Base-by-base conservation (phyloP, 2,797 vertebrate genomes). In the Emys orbicularis region DNA sequence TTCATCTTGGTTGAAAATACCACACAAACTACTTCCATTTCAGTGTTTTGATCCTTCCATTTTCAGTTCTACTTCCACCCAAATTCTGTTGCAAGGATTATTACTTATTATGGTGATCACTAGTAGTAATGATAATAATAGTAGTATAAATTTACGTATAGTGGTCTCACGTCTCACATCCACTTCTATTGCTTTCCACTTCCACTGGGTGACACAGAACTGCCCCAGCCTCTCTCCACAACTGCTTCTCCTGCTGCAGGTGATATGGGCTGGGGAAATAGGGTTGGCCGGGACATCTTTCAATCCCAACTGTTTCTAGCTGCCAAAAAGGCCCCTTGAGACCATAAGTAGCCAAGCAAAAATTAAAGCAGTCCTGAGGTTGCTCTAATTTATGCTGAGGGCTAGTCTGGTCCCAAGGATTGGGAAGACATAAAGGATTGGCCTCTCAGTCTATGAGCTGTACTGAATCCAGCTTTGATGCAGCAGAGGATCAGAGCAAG, bases 111-210 rank as follows among this genome's bases (percentile, higher is more conserved):
- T 0, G 3, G 27, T 34, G n/a, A 25, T 21, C 27, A 23, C 11
- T 0, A 2, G 18, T 18, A 18, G 61, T 49, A 41, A 34, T 8
- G 12, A 29, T 0, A 6, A 16, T 37, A 19, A 59, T 1, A 47
- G 5, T 3, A 29, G 11, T 3, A 5, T 47, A 31, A 41, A 72
- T 27, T 5, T 53, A 8, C 34, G 18, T 0, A 0, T 0, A 41
- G 18, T 1, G 44, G 5, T 3, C 57, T 2, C 1, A 0, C 0
- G 72, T 72, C 31, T 25, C 34, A 72, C 21, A 47, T 8, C n/a
- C n/a, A 1, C 61, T 86, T 31, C 82, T 59, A 44, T 23, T 44
- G 31, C 37, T 37, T 87, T 52, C 59, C 1, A 27, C 53, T 15
- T 25, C 76, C 27, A 0, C 6, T 7, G 79, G 50, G 44, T 52